Conservation (phyloP, 2,888 invertebrate species). For the Melangyna quadrimaculata region DNA sequence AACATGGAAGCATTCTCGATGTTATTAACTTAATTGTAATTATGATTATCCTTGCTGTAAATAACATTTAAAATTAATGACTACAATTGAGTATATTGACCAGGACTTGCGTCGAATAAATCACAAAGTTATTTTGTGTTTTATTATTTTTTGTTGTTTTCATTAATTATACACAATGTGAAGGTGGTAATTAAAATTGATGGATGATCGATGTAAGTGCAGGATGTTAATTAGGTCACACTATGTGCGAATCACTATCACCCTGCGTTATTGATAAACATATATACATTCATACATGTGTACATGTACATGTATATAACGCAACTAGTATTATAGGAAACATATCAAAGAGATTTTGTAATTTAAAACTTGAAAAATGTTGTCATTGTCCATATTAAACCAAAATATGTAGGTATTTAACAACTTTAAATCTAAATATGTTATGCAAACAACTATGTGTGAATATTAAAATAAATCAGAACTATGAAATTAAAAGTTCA, state of each 20-base stretch:
- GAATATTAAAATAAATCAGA: too few species aligned
- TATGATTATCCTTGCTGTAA: constrained; percentile 51
- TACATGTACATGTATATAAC: not conserved
- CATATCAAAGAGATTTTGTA: not conserved
- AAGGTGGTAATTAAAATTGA: constrained; percentile 67
- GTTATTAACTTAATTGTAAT: constrained; percentile 40
- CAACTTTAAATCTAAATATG: too few species aligned
- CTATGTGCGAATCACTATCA: not conserved
- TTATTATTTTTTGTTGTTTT: constrained; percentile 25
- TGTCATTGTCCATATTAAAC: too few species aligned
- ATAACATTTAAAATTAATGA: constrained; percentile 60
- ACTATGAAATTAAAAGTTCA: too few species aligned
- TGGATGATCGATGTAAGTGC: constrained; percentile 57
- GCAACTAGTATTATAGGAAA: not conserved
- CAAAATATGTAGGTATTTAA: too few species aligned
- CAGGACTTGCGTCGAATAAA: constrained; percentile 36
- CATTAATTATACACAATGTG: constrained; percentile 41
- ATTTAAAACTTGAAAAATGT: not conserved
- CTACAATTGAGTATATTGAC: constrained; percentile 48
- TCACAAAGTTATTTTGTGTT: constrained; percentile 12
- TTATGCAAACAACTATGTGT: too few species aligned
- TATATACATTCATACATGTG: not conserved
- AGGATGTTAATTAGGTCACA: constrained; percentile 61
- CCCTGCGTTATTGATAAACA: not conserved
- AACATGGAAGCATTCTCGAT: not conserved